Base-by-base conservation (phyloP, 2,888 invertebrate species). In the Flabesymbios commensalis region DNA sequence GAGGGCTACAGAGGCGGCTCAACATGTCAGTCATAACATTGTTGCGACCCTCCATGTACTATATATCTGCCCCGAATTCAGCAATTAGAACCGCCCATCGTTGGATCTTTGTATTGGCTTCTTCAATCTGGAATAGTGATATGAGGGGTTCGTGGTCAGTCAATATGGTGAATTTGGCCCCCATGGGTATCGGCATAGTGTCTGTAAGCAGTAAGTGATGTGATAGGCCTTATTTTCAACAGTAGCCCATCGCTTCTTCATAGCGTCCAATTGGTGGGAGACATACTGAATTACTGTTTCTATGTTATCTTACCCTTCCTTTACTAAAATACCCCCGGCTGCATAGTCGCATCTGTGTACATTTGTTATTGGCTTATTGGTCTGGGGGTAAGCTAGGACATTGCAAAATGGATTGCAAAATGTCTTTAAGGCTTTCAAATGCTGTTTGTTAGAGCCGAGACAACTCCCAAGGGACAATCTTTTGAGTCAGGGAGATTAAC, bases 51-150 rank as follows among this genome's bases (percentile, higher is more conserved):
- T n/a, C n/a, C n/a, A n/a, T n/a, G n/a, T n/a, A n/a, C n/a, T n/a
- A n/a, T n/a, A n/a, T n/a, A n/a, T n/a, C n/a, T n/a, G 19, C 57
- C 22, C 61, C 64, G 31, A 48, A 64, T 41, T 64, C 64, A 3
- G 60, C 60, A 17, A 64, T 7, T 10, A 64, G 33, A 3, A 64
- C 61, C 0, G 58, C 61, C 64, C 64, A 61, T 10, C 58, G 28
- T 54, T 64, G 61, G 1, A 64, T 52, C 19, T 39, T 52, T 2
- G 61, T 64, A 31, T 61, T 64, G 14, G 43, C 36, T 5, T 58
- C 39, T 39, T 64, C 58, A 5, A 52, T 51, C 3, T 28, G 29
- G 29, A 64, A 61, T 22, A 45, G 22, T 14, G 7, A 19, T 10
- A 1, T 14, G 7, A 45, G 45, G 10, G 45, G 45, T 22, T 10